phyloP scores from a whole-genome alignment of 2,113 vertebrate species.

The Channa argus region DNA sequence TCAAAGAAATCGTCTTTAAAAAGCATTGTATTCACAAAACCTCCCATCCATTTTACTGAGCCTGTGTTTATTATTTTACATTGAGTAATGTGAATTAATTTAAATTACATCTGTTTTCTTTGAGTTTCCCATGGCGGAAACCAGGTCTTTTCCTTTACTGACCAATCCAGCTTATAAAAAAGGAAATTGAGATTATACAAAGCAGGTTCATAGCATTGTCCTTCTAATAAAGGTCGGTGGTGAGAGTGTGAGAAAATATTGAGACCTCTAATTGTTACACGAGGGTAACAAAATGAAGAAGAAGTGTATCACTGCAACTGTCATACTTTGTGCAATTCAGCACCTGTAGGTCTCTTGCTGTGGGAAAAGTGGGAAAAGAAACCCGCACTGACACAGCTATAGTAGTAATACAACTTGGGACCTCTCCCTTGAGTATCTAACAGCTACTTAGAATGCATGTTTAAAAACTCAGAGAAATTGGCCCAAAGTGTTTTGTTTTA shows the following conservation, averaged over 20 bases:
- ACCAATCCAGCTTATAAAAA: no score
- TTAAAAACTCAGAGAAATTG: constrained; percentile 19
- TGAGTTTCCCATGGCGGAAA: neutral
- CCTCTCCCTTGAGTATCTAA: constrained; percentile 7
- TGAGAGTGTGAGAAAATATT: no score
- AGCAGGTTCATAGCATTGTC: neutral
- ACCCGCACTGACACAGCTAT: constrained; percentile 1
- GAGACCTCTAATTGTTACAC: no score
- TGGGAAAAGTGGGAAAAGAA: neutral
- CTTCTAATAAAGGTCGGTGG: neutral
- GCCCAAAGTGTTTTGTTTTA: constrained; percentile 49
- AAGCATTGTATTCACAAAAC: no score
- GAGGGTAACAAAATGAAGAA: no score
- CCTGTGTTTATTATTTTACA: neutral
- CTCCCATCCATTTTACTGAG: neutral
- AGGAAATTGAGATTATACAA: neutral
- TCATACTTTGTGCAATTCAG: no score
- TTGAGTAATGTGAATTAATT: no score
- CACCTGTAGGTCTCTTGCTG: no score
- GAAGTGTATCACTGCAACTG: no score
- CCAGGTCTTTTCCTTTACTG: no score
- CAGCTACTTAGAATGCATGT: constrained; percentile 40
- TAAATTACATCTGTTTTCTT: neutral
- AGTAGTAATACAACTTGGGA: constrained; percentile 2
- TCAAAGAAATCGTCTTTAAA: neutral